Evolutionary conservation across 2,797 vertebrate genomes (phyloP).

Genomic region (Bucorvus abyssinicus): DNA sequence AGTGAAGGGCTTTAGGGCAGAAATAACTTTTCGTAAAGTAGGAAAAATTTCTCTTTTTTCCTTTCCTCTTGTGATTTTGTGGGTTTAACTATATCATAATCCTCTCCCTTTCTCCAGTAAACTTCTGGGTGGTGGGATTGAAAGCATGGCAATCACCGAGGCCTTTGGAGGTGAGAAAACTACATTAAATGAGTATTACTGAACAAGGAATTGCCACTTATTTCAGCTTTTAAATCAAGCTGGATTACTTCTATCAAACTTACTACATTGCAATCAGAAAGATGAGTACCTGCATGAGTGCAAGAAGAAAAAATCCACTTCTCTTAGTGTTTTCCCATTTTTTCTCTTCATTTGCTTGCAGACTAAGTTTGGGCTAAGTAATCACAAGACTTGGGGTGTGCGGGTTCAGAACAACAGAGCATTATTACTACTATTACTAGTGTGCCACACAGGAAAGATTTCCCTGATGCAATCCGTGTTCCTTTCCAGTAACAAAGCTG

Average conservation of each 20-base stretch:
- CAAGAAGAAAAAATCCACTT: background rate
- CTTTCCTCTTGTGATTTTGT: background rate
- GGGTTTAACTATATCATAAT: constrained; percentile 6
- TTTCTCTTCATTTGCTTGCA: background rate
- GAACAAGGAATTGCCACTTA: background rate
- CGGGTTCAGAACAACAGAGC: background rate
- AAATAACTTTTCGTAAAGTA: background rate
- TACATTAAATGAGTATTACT: background rate
- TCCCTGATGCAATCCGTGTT: background rate
- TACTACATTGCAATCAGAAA: background rate
- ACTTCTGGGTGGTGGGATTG: constrained; percentile 93
- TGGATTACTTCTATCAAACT: background rate
- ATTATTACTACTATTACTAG: background rate
- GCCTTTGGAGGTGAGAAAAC: constrained; percentile 91
- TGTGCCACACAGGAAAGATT: background rate
- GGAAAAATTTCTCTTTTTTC: background rate
- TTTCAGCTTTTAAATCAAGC: background rate
- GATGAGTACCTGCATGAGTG: background rate
- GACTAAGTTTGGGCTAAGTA: background rate
- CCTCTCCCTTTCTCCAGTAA: constrained; percentile 81
- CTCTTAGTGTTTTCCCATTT: background rate
- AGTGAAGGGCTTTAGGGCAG: background rate
- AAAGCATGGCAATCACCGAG: constrained; percentile 99
- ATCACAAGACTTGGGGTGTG: background rate
- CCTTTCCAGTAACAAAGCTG: background rate